Evolutionary conservation across 2,113 vertebrate species (phyloP).

Genomic region (Scalopus aquaticus): DNA sequence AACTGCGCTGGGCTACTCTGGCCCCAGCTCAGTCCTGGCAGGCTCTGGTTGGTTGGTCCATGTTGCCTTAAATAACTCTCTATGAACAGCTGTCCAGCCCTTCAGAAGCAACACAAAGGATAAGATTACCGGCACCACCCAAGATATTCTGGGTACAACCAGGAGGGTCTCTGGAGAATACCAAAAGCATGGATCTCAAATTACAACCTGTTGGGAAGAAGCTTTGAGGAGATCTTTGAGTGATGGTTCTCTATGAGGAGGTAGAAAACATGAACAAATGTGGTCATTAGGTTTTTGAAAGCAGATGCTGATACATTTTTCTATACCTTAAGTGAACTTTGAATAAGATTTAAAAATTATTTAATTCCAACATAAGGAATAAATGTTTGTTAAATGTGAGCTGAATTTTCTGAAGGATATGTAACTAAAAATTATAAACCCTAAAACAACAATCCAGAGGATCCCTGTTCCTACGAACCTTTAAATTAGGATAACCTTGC

Average conservation of each 20-base stretch:
- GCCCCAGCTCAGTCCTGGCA: constrained; percentile 36
- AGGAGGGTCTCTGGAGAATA: constrained; percentile 28
- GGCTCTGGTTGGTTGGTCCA: constrained; percentile 48
- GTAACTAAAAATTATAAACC: constrained; percentile 12
- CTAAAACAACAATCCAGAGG: constrained; percentile 4
- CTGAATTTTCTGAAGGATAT: constrained; percentile 4
- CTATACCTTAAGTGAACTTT: constrained; percentile 27
- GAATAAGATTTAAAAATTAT: neutral
- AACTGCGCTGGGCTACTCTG: neutral
- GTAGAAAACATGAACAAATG: constrained; percentile 7
- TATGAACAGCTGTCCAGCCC: constrained; percentile 64
- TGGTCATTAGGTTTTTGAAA: neutral
- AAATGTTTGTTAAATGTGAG: constrained; percentile 18
- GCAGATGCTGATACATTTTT: neutral
- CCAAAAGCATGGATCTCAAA: constrained; percentile 45
- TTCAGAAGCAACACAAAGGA: constrained; percentile 61
- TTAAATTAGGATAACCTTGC: constrained; percentile 19
- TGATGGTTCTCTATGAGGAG: neutral
- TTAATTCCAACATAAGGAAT: constrained; percentile 1
- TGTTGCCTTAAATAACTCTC: constrained; percentile 71
- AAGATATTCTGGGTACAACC: constrained; percentile 50
- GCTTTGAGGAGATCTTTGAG: neutral
- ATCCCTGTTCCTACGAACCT: neutral
- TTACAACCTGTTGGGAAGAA: constrained; percentile 35
- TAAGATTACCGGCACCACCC: constrained; percentile 67